Conservation (phyloP, 2,888 invertebrate species). For the Agrochola lota region DNA sequence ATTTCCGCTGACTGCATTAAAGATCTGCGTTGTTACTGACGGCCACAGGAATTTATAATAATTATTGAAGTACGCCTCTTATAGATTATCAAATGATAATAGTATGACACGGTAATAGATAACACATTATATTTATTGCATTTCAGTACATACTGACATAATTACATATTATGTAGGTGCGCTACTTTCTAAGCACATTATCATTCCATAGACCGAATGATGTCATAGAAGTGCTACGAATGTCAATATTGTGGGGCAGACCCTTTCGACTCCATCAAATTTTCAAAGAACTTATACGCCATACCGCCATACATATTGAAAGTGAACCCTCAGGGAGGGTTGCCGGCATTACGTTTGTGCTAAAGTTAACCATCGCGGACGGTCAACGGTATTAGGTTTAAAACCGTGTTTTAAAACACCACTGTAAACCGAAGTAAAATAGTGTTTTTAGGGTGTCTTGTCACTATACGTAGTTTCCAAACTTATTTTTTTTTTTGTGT, state of each 20-base stretch:
- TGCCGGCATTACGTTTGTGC: too few species aligned
- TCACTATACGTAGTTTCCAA: too few species aligned
- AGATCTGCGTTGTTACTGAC: background rate
- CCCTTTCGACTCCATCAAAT: too few species aligned
- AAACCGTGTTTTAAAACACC: too few species aligned
- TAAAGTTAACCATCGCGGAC: too few species aligned
- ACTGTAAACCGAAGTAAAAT: too few species aligned
- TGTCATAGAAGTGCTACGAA: background rate
- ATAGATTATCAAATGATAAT: slow-evolving; percentile 25
- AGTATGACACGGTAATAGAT: slow-evolving; percentile 23
- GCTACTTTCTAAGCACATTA: background rate
- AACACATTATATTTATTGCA: slow-evolving; percentile 32
- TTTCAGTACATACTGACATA: slow-evolving; percentile 6
- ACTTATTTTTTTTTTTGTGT: too few species aligned
- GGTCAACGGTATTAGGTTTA: too few species aligned
- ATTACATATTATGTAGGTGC: background rate
- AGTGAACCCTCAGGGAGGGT: too few species aligned
- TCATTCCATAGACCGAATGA: background rate
- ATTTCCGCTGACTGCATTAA: background rate
- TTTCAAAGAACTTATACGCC: too few species aligned
- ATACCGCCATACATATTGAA: too few species aligned
- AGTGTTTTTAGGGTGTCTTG: too few species aligned
- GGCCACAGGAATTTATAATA: background rate
- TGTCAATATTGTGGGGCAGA: background rate
- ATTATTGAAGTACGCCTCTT: slow-evolving; percentile 11